Percentiles rank a stretch among this genome's conserved stretches.
phyloP scores from a whole-genome alignment of 2,888 invertebrate genomes.

The Augochlorella aurata region DNA sequence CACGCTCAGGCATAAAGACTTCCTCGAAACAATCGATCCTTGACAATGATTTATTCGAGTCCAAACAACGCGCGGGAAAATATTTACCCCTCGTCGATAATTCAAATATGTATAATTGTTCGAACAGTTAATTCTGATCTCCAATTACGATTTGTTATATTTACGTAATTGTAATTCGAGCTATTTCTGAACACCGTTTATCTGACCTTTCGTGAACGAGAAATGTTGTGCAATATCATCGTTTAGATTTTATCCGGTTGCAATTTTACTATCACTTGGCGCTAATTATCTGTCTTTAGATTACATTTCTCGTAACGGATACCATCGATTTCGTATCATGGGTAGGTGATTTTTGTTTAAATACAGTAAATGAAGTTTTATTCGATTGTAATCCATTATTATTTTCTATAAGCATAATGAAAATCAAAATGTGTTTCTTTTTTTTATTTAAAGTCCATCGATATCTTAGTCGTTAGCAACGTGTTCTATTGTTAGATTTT shows the following conservation, averaged over 20 bases:
- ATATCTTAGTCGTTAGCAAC: too few species aligned
- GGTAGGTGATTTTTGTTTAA: too few species aligned
- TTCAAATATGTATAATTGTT: background rate
- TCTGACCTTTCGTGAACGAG: background rate
- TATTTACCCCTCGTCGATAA: conserved; percentile 16
- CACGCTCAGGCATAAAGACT: background rate
- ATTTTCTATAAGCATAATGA: too few species aligned
- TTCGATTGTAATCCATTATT: too few species aligned
- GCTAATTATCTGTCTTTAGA: background rate
- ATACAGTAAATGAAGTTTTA: too few species aligned
- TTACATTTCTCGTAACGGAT: too few species aligned
- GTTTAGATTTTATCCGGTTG: background rate
- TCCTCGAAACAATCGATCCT: conserved; percentile 33
- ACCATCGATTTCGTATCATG: too few species aligned
- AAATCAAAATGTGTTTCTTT: too few species aligned
- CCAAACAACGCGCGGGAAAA: conserved; percentile 39
- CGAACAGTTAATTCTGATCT: conserved; percentile 16
- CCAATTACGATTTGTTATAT: background rate
- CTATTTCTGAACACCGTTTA: background rate
- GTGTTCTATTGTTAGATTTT: too few species aligned
- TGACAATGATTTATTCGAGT: conserved; percentile 51
- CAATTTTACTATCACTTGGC: background rate
- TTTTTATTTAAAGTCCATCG: too few species aligned
- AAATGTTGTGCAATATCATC: background rate
- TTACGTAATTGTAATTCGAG: background rate